A percentile compares a stretch with the other conserved stretches of the same genome.
Evolutionary conservation across 1,140 invertebrate genomes (phyloP).

Genomic region (Drosophila repletoides): DNA sequence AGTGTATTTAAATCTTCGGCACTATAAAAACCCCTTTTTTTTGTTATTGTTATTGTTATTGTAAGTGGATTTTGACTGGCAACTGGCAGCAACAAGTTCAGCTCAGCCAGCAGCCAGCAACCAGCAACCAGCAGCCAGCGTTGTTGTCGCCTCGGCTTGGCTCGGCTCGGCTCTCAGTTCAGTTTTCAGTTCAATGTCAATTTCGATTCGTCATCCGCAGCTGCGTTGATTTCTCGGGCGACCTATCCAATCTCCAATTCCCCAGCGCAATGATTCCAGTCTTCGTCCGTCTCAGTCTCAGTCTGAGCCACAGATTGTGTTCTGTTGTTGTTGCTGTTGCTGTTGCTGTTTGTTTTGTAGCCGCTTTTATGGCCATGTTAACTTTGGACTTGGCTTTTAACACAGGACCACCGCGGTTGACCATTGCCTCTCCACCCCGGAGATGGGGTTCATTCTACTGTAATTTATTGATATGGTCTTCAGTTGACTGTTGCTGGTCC

Average conservation of each 20-base stretch:
- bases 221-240: conserved; percentile 77
- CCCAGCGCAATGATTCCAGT: not conserved
- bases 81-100: conserved; percentile 69
- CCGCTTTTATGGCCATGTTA: conserved; percentile 76
- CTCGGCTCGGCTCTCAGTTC: conserved; percentile 37
- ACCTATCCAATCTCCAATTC: conserved; percentile 43
- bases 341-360: conserved; percentile 55
- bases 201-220: conserved; percentile 81
- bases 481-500: conserved; percentile 21
- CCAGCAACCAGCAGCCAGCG: conserved; percentile 19
- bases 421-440: conserved; percentile 38
- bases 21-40: too few relatives aligned
- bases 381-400: conserved; percentile 80
- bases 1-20: too few relatives aligned
- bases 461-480: conserved; percentile 70
- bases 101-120: conserved; percentile 39
- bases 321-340: not conserved
- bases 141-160: conserved; percentile 42
- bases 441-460: conserved; percentile 69
- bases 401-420: conserved; percentile 57
- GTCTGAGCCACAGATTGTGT: not conserved
- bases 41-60: conserved; percentile 3
- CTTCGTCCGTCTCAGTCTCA: not conserved
- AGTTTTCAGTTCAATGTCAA: conserved; percentile 77
- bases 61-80: conserved; percentile 52